Conservation (phyloP, 2,797 vertebrate species). For the Eulemur mongoz region DNA sequence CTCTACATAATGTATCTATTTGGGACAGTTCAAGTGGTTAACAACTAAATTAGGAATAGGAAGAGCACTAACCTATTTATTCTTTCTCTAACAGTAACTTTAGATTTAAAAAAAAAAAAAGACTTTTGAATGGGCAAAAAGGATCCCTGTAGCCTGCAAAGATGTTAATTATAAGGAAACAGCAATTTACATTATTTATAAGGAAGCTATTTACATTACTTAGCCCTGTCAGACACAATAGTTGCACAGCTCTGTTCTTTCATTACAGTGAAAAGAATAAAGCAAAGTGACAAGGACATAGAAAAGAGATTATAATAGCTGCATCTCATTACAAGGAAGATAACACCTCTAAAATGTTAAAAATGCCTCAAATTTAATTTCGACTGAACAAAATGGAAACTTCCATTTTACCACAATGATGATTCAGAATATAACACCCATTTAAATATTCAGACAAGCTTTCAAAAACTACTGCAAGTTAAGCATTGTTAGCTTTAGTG, state of each 20-base stretch:
- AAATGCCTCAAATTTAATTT: conserved; percentile 56
- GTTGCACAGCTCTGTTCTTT: conserved; percentile 13
- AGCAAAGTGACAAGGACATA: conserved; percentile 43
- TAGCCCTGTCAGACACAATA: conserved; percentile 33
- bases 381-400: conserved; percentile 62
- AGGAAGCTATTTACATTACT: conserved; percentile 71
- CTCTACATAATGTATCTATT: not conserved
- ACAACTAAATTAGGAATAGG: conserved; percentile 48
- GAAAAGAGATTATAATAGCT: conserved; percentile 57
- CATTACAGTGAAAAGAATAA: conserved; percentile 45
- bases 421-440: conserved; percentile 60
- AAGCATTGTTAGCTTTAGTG: conserved; percentile 36
- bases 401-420: conserved; percentile 46
- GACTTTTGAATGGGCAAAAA: conserved; percentile 31
- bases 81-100: conserved; percentile 58
- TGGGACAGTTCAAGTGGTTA: conserved; percentile 34
- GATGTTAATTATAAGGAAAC: conserved; percentile 71
- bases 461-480: conserved; percentile 40
- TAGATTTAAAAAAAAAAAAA: conserved; percentile 43
- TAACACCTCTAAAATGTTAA: conserved; percentile 8
- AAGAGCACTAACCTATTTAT: conserved; percentile 36
- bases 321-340: conserved; percentile 57
- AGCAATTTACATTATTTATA: conserved; percentile 77
- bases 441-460: conserved; percentile 67
- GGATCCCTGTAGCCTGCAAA: conserved; percentile 32